Conservation (phyloP, 2,888 invertebrate genomes). For the Pammene aurita region DNA sequence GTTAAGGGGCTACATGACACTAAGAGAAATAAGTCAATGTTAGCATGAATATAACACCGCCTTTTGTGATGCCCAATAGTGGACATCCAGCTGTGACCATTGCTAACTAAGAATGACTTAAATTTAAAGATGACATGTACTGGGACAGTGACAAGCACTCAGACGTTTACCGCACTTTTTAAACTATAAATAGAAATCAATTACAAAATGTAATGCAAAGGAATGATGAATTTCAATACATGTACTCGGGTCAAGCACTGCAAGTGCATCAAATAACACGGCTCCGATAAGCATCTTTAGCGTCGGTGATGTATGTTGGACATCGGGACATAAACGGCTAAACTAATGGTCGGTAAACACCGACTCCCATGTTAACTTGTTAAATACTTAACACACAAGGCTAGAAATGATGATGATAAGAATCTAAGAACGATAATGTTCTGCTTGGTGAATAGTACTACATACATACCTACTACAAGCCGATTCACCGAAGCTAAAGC, state of each 20-base stretch:
- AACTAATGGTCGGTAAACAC: slow-evolving; percentile 32
- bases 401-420: slow-evolving; percentile 22
- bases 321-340: slow-evolving; percentile 29
- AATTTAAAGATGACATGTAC: no score
- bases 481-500: neutral
- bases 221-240: neutral
- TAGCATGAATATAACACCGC: no score
- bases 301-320: slow-evolving; percentile 33
- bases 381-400: slow-evolving; percentile 11
- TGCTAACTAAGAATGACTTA: no score
- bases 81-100: no score
- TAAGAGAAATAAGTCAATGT: neutral
- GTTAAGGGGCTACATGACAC: neutral
- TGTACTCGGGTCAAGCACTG: slow-evolving; percentile 13
- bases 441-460: neutral
- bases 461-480: neutral
- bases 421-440: slow-evolving; percentile 15
- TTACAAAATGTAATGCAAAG: neutral
- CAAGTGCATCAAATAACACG: slow-evolving; percentile 38
- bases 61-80: no score
- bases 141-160: no score
- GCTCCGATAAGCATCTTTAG: slow-evolving; percentile 33
- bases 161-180: no score
- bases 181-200: no score
- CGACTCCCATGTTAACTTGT: slow-evolving; percentile 27